Percentiles rank a stretch among this genome's conserved stretches.
Evolutionary conservation across 2,888 invertebrate genomes (phyloP).

Genomic region (Protophormia terraenovae): DNA sequence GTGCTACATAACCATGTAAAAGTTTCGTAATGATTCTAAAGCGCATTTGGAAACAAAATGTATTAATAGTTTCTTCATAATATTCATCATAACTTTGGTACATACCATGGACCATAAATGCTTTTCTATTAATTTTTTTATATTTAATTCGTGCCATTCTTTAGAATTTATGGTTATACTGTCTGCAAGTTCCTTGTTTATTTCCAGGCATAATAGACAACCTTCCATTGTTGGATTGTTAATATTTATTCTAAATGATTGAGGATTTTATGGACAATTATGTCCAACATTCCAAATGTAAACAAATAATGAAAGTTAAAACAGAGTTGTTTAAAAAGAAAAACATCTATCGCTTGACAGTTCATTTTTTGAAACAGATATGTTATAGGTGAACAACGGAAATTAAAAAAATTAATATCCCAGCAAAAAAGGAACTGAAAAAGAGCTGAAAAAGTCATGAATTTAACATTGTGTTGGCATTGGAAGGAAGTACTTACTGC

Average conservation of each 20-base stretch:
- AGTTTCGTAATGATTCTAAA: background rate
- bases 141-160: constrained; percentile 27
- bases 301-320: background rate
- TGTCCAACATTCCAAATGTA: background rate
- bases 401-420: background rate
- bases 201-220: constrained; percentile 46
- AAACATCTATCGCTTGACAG: background rate
- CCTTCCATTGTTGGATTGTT: constrained; percentile 26
- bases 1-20: constrained; percentile 69
- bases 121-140: constrained; percentile 22
- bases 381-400: background rate
- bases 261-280: background rate
- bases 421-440: too few relatives aligned
- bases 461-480: too few relatives aligned
- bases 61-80: background rate
- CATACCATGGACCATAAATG: constrained; percentile 59
- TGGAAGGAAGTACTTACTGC: too few relatives aligned
- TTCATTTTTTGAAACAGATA: background rate
- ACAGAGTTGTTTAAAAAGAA: background rate
- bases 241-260: background rate
- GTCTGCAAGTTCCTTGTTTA: background rate
- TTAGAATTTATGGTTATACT: constrained; percentile 19
- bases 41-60: background rate
- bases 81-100: background rate
- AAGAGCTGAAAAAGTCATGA: too few relatives aligned